phyloP scores from a whole-genome alignment of 2,113 vertebrate genomes.

The Vombatus ursinus region DNA sequence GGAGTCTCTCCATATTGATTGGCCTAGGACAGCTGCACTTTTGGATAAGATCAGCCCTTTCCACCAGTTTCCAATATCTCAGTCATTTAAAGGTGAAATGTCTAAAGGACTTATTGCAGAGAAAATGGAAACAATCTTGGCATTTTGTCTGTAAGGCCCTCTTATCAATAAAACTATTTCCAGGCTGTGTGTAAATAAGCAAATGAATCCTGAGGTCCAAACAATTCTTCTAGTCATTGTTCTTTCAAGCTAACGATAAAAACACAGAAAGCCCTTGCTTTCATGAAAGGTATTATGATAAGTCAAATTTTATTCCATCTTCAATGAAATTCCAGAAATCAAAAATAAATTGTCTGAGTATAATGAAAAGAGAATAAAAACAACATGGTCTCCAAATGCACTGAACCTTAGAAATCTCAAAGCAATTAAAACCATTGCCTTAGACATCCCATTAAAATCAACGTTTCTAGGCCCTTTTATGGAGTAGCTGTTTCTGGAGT shows the following conservation, averaged over 20 bases:
- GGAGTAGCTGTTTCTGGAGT: conserved; percentile 51
- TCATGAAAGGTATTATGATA: background rate
- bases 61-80: background rate
- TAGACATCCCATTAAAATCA: background rate
- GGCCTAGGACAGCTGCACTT: background rate
- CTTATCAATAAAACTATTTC: background rate
- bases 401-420: background rate
- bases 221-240: background rate
- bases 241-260: background rate
- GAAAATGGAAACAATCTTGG: conserved; percentile 11
- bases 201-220: background rate
- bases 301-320: conserved; percentile 34
- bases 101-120: conserved; percentile 14
- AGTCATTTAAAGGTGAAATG: background rate
- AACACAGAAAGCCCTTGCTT: background rate
- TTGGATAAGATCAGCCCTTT: conserved; percentile 17
- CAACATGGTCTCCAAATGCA: background rate
- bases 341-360: conserved; percentile 34
- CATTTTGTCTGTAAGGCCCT: background rate
- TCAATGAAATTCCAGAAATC: conserved; percentile 42
- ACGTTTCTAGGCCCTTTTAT: conserved; percentile 53
- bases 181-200: background rate
- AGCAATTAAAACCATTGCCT: conserved; percentile 29
- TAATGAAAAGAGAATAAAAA: background rate
- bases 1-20: conserved; percentile 31